Percentiles rank a stretch among this genome's conserved stretches.
Evolutionary conservation across 2,888 invertebrate species (phyloP).

Genomic region (Pheosia tremula): DNA sequence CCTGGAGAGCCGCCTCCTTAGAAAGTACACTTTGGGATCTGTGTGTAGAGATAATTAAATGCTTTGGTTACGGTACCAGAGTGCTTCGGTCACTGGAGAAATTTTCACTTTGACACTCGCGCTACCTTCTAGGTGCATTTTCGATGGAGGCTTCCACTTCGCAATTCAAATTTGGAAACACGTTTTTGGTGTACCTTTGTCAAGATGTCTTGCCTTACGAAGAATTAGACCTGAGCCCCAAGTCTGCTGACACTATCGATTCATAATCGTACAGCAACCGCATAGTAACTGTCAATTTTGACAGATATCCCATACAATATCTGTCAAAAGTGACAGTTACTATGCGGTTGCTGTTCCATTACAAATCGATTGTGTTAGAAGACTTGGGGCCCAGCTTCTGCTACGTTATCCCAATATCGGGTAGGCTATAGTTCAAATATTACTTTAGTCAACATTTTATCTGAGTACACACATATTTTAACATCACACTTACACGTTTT

Average conservation of each 20-base stretch:
- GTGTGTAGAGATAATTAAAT: constrained; percentile 6
- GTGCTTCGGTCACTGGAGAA: not conserved
- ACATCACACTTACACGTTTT: constrained; percentile 21
- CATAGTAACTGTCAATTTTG: no score
- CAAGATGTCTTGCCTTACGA: not conserved
- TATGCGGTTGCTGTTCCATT: no score
- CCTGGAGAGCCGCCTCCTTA: constrained; percentile 30
- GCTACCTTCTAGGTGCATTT: not conserved
- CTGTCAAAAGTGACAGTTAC: no score
- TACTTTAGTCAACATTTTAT: no score
- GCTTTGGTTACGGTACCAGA: constrained; percentile 3
- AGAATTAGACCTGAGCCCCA: no score
- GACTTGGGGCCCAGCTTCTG: no score
- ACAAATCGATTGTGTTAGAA: no score
- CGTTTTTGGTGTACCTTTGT: not conserved
- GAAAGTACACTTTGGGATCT: constrained; percentile 9
- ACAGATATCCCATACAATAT: no score
- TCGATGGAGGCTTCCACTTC: not conserved
- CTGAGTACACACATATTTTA: not conserved
- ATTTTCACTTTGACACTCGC: not conserved
- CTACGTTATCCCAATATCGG: no score
- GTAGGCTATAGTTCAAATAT: no score
- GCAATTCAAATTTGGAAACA: not conserved
- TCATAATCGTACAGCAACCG: no score
- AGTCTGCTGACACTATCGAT: no score